Base-by-base conservation (phyloP, 2,113 vertebrate species). In the Eurypyga helias region DNA sequence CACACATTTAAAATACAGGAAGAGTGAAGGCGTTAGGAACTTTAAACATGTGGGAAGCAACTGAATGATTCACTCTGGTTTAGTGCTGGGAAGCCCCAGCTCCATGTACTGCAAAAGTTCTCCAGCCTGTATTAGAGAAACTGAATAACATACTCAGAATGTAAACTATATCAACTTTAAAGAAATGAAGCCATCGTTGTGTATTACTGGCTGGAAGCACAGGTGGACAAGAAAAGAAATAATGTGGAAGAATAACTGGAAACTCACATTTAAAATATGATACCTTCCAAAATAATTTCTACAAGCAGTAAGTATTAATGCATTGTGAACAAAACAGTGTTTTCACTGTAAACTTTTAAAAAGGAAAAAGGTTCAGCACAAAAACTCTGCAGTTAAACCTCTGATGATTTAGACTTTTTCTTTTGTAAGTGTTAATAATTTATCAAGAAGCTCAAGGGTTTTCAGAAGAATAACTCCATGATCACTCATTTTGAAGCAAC, bases 241-340 rank as follows among this genome's bases (percentile, higher is more conserved):
- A 96, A 91, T 89, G 65, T 86, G 78, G 83, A 97, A 97, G 97
- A 95, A 96, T 92, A 94, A 97, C 79, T 92, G 95, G 95, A 97
- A 98, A 97, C 69, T 94, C 7, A 3, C 92, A 91, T 96, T 97
- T 98, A 97, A 98, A 98, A 95, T 83, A 96, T 55, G 43, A 96
- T 90, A 97, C 85, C 87, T 97, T 96, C 91, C 90, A 97, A 97
- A 97, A 95, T 86, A 87, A 96, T 96, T 97, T 98, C 87, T 98
- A 95, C 57, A 91, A 93, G 75, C 77, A 89, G 65, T 72, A 95
- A 97, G 94, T 97, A 96, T 93, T 95, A 95, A 94, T 88, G 79
- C 88, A 80, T 94, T 97, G 54, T 97, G 96, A 97, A 95, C 86
- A 94, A 97, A 97, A 89, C 78, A 97, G 76, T 75, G 72, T 87